These are phyloP conservation scores for Montipora sp. DNA, from an alignment of 64 coral and sea anemone genomes.

Conservation along the genomic window DNA sequence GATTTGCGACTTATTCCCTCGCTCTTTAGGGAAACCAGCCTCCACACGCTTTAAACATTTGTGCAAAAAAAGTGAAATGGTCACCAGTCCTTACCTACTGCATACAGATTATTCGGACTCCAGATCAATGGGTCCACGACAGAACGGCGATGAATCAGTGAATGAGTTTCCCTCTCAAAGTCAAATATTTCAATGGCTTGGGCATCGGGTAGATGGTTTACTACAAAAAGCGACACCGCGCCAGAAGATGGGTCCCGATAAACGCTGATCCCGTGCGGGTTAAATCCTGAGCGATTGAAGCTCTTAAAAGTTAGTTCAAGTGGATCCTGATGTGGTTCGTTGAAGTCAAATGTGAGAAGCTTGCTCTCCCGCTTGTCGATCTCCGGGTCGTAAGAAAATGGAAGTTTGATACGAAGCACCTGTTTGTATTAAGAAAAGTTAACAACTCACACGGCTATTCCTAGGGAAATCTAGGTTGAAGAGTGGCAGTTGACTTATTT, in stretches of 20 bases:
- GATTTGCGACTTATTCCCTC: too few relatives aligned
- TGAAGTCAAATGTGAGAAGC: conserved; percentile 64
- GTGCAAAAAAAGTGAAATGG: background rate
- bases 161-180: conserved; percentile 57
- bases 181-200: conserved; percentile 84
- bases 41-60: too few relatives aligned
- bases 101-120: conserved; percentile 62
- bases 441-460: too few relatives aligned
- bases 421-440: background rate
- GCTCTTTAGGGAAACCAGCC: too few relatives aligned
- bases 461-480: too few relatives aligned
- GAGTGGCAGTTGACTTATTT: too few relatives aligned
- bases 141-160: conserved; percentile 56
- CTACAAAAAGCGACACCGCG: conserved; percentile 70
- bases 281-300: conserved; percentile 79
- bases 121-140: conserved; percentile 62
- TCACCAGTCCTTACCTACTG: conserved; percentile 47
- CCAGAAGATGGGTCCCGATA: conserved; percentile 60
- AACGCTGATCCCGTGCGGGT: conserved; percentile 76
- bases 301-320: conserved; percentile 46
- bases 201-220: conserved; percentile 62
- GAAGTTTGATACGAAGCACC: conserved; percentile 45
- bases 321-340: conserved; percentile 37
- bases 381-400: conserved; percentile 28
- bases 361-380: conserved; percentile 56